phyloP scores from a whole-genome alignment of 2,797 vertebrate species.

The Halcyon chelicuti region DNA sequence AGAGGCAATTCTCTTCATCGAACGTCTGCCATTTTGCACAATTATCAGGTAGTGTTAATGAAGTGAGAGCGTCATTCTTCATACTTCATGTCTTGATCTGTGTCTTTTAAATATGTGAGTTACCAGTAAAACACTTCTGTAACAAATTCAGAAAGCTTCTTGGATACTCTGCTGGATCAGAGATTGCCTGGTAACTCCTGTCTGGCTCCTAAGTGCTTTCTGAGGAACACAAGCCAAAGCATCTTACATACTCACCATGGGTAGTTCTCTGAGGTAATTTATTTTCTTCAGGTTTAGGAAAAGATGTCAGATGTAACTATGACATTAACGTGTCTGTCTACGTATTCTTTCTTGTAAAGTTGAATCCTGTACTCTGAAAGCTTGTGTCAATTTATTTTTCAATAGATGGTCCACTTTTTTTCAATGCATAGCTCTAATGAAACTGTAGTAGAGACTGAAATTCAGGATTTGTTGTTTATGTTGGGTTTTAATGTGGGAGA shows the following conservation, averaged over 20 bases:
- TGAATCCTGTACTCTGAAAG: neutral
- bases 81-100: neutral
- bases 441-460: neutral
- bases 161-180: neutral
- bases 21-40: neutral
- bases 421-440: neutral
- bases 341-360: neutral
- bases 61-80: neutral
- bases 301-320: neutral
- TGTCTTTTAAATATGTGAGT: neutral
- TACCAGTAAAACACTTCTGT: neutral
- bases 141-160: neutral
- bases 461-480: neutral
- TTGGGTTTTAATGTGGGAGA: neutral
- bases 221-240: neutral
- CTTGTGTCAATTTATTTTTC: neutral
- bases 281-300: neutral
- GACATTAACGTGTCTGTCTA: neutral
- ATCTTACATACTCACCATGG: neutral
- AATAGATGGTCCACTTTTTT: neutral
- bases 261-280: neutral
- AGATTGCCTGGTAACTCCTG: neutral
- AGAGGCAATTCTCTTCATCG: neutral
- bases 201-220: neutral
- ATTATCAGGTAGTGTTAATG: neutral